These are phyloP conservation scores for Melieria omissa DNA, from an alignment of 2,888 invertebrate genomes.

Conservation along the genomic window DNA sequence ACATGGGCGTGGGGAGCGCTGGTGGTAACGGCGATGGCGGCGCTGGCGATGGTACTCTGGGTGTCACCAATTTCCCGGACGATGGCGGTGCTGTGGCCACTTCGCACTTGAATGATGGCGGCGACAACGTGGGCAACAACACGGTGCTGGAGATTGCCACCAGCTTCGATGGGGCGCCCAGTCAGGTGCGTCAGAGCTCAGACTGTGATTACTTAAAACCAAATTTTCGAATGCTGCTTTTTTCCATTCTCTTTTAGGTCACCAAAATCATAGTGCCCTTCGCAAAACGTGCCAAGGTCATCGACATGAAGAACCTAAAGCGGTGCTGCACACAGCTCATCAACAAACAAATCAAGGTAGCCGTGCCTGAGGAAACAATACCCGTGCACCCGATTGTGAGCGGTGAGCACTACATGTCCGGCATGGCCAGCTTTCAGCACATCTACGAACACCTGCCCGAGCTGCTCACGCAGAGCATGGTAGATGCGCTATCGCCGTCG, in stretches of 20 bases:
- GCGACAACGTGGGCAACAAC: constrained; percentile 48
- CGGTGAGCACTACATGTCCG: constrained; percentile 62
- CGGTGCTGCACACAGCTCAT: constrained; percentile 78
- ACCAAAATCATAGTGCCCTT: constrained; percentile 79
- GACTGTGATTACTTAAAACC: neutral
- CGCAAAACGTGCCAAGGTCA: constrained; percentile 84
- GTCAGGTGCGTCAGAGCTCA: constrained; percentile 58
- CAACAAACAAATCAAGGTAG: constrained; percentile 52
- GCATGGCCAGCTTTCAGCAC: constrained; percentile 69
- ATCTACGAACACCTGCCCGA: constrained; percentile 72
- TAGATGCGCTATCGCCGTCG: constrained; percentile 79
- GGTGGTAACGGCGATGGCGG: constrained; percentile 5
- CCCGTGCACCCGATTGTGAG: constrained; percentile 49
- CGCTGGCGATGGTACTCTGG: constrained; percentile 5
- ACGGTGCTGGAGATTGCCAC: constrained; percentile 67
- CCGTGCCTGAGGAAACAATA: constrained; percentile 43
- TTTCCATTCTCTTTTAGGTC: constrained; percentile 44
- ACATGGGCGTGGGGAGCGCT: constrained; percentile 12
- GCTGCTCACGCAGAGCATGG: constrained; percentile 72
- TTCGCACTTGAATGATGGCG: constrained; percentile 46
- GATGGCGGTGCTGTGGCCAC: constrained; percentile 62
- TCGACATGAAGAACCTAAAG: constrained; percentile 88
- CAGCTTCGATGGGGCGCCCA: constrained; percentile 76
- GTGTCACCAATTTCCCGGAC: constrained; percentile 31
- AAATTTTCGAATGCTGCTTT: neutral